A percentile compares a stretch with the other conserved stretches of the same genome.
Evolutionary conservation across 2,113 vertebrate genomes (phyloP).

Genomic region (Phalacrocorax brasilianus): DNA sequence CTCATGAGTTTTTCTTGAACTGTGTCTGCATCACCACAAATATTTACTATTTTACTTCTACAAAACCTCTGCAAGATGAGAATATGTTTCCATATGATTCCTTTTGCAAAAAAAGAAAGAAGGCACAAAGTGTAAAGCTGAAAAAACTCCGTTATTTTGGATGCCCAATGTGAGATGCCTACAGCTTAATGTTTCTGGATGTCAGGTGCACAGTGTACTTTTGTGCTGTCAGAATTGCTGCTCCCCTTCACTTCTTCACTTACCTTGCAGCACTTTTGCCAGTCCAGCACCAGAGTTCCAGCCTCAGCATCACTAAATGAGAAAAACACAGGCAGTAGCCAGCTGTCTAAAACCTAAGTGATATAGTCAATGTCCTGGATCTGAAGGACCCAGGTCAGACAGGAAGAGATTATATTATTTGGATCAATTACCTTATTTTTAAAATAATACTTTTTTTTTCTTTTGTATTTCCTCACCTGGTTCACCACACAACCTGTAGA

Average conservation of each 20-base stretch:
- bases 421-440: background rate
- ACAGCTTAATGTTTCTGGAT: background rate
- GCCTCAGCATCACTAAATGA: background rate
- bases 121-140: background rate
- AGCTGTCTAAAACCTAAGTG: background rate
- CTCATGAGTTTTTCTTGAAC: background rate
- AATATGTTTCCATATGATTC: background rate
- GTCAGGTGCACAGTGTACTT: background rate
- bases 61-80: background rate
- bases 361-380: background rate
- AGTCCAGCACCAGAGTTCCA: background rate
- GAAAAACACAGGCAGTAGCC: background rate
- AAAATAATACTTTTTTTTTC: background rate
- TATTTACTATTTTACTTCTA: background rate
- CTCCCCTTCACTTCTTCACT: background rate
- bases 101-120: background rate
- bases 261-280: background rate
- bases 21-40: background rate
- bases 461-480: background rate
- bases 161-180: background rate
- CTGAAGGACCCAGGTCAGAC: background rate
- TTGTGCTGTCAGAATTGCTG: background rate
- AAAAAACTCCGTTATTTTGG: background rate
- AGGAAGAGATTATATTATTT: background rate
- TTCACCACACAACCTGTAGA: background rate